phyloP scores from a whole-genome alignment of 37 sponge, comb jelly and placozoan species.

The Tethya wilhelma region DNA sequence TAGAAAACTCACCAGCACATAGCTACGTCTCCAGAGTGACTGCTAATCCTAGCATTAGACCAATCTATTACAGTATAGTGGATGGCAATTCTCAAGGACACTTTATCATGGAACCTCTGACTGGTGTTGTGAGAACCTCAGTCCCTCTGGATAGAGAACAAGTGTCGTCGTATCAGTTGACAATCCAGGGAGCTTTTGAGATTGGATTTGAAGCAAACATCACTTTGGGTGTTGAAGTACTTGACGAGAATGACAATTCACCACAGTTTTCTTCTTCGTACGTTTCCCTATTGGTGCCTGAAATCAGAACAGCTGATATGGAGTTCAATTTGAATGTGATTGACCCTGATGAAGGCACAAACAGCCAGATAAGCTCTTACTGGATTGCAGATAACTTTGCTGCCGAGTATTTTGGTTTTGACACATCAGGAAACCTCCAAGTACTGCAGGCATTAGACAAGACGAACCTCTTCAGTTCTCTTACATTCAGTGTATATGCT shows the following conservation, averaged over 20 bases:
- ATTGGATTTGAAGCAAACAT: constrained; percentile 21
- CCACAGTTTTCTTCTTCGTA: constrained; percentile 35
- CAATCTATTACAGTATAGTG: constrained; percentile 61
- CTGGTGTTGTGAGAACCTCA: constrained; percentile 68
- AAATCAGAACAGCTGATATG: background rate
- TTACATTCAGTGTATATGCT: constrained; percentile 35
- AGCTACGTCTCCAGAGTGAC: constrained; percentile 33
- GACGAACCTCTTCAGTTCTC: background rate
- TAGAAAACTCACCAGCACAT: constrained; percentile 53
- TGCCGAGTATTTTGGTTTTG: constrained; percentile 25
- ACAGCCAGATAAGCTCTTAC: constrained; percentile 20
- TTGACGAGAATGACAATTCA: constrained; percentile 67
- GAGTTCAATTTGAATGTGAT: constrained; percentile 11
- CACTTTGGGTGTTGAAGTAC: constrained; percentile 27
- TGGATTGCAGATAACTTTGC: constrained; percentile 42
- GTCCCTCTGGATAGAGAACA: constrained; percentile 57
- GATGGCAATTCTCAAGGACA: constrained; percentile 56
- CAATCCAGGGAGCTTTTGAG: constrained; percentile 41
- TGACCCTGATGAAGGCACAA: constrained; percentile 55
- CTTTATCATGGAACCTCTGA: constrained; percentile 62
- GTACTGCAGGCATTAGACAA: constrained; percentile 42
- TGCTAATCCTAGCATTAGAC: background rate
- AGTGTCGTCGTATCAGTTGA: constrained; percentile 35
- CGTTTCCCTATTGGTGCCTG: constrained; percentile 19
- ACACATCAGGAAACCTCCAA: constrained; percentile 22